phyloP scores from a whole-genome alignment of 2,797 vertebrate species.

The Chaunax sp. region DNA sequence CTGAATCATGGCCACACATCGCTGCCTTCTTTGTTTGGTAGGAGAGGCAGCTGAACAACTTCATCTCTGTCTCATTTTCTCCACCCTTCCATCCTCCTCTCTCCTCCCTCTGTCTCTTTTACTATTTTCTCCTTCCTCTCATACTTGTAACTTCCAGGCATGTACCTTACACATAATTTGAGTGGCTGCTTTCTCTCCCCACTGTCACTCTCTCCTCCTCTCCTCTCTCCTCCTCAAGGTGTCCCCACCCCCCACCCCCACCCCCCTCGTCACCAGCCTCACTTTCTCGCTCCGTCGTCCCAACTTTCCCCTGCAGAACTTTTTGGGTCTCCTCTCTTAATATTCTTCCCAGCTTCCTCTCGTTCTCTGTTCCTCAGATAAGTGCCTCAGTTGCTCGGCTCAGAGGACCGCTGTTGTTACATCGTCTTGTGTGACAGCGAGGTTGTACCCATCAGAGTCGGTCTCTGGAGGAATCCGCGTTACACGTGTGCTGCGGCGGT shows the following conservation, averaged over 20 bases:
- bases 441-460: slow-evolving; percentile 61
- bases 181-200: slow-evolving; percentile 24
- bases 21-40: slow-evolving; percentile 60
- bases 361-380: slow-evolving; percentile 58
- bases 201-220: background rate
- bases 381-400: slow-evolving; percentile 60
- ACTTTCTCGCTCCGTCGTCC: slow-evolving; percentile 29
- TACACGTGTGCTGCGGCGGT: slow-evolving; percentile 56
- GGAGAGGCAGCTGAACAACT: slow-evolving; percentile 46
- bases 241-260: background rate
- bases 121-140: slow-evolving; percentile 1
- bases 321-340: slow-evolving; percentile 42
- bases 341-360: slow-evolving; percentile 37
- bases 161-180: slow-evolving; percentile 16
- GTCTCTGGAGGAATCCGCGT: slow-evolving; percentile 62
- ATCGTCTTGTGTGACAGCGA: slow-evolving; percentile 57
- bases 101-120: background rate
- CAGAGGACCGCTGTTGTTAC: slow-evolving; percentile 42
- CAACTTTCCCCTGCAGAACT: slow-evolving; percentile 50
- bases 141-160: slow-evolving; percentile 15
- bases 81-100: slow-evolving; percentile 24
- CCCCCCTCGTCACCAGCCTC: slow-evolving; percentile 13
- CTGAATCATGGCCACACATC: slow-evolving; percentile 69
- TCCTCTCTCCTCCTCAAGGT: background rate
- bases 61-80: slow-evolving; percentile 42